phyloP scores from a whole-genome alignment of 2,113 vertebrate species.

The Centropus unirufus region DNA sequence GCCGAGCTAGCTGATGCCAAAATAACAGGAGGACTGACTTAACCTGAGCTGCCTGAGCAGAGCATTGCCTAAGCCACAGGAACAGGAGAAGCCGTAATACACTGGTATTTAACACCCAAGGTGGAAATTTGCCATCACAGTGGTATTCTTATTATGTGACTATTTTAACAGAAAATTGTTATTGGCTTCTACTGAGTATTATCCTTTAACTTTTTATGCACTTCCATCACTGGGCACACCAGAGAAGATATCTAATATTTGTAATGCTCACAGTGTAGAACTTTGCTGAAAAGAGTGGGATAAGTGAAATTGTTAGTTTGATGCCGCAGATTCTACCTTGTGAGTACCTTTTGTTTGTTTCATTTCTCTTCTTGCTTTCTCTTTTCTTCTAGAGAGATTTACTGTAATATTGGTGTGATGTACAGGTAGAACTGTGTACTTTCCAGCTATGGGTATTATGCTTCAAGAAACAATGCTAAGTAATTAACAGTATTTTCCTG shows the following conservation, averaged over 20 bases:
- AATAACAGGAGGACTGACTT: neutral
- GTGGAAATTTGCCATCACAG: conserved; percentile 40
- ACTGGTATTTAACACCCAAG: conserved; percentile 17
- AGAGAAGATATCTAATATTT: conserved; percentile 51
- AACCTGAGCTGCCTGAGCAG: neutral
- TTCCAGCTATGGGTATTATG: neutral
- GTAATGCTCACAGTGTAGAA: conserved; percentile 42
- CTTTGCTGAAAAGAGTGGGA: conserved; percentile 55
- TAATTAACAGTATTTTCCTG: conserved; percentile 10
- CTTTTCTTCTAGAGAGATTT: conserved; percentile 29
- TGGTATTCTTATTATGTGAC: conserved; percentile 41
- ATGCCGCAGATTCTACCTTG: conserved; percentile 3
- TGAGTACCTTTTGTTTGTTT: conserved; percentile 27
- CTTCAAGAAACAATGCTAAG: neutral
- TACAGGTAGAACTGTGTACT: neutral
- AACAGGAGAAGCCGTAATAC: neutral
- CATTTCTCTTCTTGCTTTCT: neutral
- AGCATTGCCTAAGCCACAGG: conserved; percentile 3
- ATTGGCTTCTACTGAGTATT: conserved; percentile 63
- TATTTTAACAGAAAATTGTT: conserved; percentile 72
- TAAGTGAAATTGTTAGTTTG: conserved; percentile 54
- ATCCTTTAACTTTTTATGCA: conserved; percentile 63
- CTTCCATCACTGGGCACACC: conserved; percentile 55
- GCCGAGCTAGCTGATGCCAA: neutral
- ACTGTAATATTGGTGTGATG: neutral